Percentiles rank a stretch among this genome's conserved stretches.
Conservation (phyloP, 2,888 invertebrate species). For the Bellardia pandia region DNA sequence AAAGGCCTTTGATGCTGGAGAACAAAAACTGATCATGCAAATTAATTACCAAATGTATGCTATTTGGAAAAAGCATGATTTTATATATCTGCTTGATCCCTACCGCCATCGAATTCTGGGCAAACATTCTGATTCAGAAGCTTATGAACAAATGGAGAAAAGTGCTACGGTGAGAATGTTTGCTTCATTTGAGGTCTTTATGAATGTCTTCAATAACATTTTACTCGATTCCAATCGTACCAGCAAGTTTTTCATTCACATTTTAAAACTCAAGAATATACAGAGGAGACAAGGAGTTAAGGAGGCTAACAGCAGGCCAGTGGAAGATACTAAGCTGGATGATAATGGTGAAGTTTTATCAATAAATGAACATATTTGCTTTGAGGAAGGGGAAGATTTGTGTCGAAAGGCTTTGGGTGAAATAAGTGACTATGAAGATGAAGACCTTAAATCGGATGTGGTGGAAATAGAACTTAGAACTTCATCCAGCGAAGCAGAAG, state of each 20-base stretch:
- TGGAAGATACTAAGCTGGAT: conserved; percentile 41
- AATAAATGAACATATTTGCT: conserved; percentile 79
- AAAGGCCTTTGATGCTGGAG: conserved; percentile 74
- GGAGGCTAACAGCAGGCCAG: conserved; percentile 51
- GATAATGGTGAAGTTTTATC: conserved; percentile 75
- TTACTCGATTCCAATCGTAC: conserved; percentile 80
- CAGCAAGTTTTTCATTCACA: conserved; percentile 79
- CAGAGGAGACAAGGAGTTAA: conserved; percentile 48
- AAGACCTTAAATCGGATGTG: conserved; percentile 73
- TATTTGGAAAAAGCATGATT: conserved; percentile 80
- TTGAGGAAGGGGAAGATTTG: conserved; percentile 79
- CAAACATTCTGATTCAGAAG: conserved; percentile 47
- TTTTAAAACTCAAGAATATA: conserved; percentile 73
- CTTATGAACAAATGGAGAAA: conserved; percentile 74
- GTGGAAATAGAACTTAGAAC: conserved; percentile 68
- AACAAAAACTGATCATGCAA: conserved; percentile 80
- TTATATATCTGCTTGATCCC: conserved; percentile 82
- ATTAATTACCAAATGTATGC: conserved; percentile 81
- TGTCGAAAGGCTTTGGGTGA: conserved; percentile 77
- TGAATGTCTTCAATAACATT: conserved; percentile 80
- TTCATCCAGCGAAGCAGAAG: conserved; percentile 71
- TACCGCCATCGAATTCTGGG: conserved; percentile 81
- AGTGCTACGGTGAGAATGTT: conserved; percentile 81
- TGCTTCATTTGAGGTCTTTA: conserved; percentile 77
- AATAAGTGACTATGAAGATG: conserved; percentile 80